A percentile compares a stretch with the other conserved stretches of the same genome.
phyloP scores from a whole-genome alignment of 2,888 invertebrate genomes.

The Loripinus fragilis region DNA sequence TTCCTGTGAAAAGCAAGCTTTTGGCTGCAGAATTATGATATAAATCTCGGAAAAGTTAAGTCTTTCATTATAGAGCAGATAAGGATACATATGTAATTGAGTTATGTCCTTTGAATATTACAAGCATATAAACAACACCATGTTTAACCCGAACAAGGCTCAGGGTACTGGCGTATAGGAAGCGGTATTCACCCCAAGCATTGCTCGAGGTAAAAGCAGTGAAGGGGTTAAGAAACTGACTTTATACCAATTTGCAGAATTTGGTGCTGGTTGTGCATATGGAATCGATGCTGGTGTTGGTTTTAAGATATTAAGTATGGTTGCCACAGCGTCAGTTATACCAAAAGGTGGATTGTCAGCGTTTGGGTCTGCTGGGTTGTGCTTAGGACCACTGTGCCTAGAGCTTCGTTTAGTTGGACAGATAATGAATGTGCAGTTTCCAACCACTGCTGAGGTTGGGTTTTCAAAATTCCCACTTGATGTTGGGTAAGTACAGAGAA shows the following conservation, averaged over 20 bases:
- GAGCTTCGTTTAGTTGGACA: slow-evolving; percentile 58
- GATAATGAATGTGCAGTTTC: slow-evolving; percentile 61
- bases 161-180: too few relatives aligned
- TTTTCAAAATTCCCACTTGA: slow-evolving; percentile 70
- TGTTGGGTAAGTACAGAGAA: slow-evolving; percentile 64
- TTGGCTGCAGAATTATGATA: too few relatives aligned
- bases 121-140: too few relatives aligned
- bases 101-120: too few relatives aligned
- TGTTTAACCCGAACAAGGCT: too few relatives aligned
- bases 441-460: slow-evolving; percentile 60
- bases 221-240: too few relatives aligned
- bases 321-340: slow-evolving; percentile 32
- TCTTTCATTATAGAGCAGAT: too few relatives aligned
- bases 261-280: slow-evolving; percentile 49
- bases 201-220: too few relatives aligned
- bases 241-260: slow-evolving; percentile 23
- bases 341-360: slow-evolving; percentile 52
- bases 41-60: too few relatives aligned
- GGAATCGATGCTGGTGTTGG: slow-evolving; percentile 50
- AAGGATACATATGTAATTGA: too few relatives aligned
- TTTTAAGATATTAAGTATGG: slow-evolving; percentile 48
- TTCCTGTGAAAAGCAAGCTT: too few relatives aligned
- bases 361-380: slow-evolving; percentile 49
- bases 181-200: too few relatives aligned
- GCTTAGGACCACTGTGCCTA: slow-evolving; percentile 50